Evolutionary conservation across 2,797 vertebrate species (phyloP), one percentile per base, ranked within the genome.

Genomic region (Anguilla megastoma): DNA sequence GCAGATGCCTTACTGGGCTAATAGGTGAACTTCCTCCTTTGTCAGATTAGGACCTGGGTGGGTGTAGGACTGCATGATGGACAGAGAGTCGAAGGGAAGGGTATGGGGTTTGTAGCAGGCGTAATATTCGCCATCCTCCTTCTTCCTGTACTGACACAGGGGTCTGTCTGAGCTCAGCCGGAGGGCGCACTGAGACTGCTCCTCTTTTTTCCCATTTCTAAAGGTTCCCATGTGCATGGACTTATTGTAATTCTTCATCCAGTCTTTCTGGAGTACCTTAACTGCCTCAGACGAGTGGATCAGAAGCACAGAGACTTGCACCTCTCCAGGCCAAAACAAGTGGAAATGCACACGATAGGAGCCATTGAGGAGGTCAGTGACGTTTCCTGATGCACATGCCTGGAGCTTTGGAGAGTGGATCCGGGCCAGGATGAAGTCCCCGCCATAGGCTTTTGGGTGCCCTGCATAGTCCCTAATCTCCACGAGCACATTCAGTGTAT

Each of bases 101-200:
- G 12, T n/a, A 9, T 24, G 33, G n/a, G 91, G 91, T 52, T 87
- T 92, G 74, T 90, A 2, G 1, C 92, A 92, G 85, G 91, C 92
- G 88, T 92, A 93, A 5, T 24, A 87, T 87, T 94, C 93, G 8
- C 90, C 86, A 88, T 93, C 90, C 36, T 74, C 48, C 36, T 86
- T 18, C 30, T 92, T 90, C 14, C 84, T 76, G 76, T 92, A 93
- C n/a, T 91, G n/a, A 4, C 91, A 94, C 21, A 88, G 85, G 1
- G 92, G 76, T 1, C 71, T 21, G 1, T 27, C 88, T 27, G 84
- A 80, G 18, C 30, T 85, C 60, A 88, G 41, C 36, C 63, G 63
- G 41, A 74, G 48, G 21, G 41, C 60, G 21, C 87, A 88, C 9
- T 50, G 50, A 50, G 50, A 50, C 9, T 50, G 8, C 50, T 50